Evolutionary conservation across 2,797 vertebrate genomes (phyloP).

Genomic region (Ctenopoma kingsleyae): DNA sequence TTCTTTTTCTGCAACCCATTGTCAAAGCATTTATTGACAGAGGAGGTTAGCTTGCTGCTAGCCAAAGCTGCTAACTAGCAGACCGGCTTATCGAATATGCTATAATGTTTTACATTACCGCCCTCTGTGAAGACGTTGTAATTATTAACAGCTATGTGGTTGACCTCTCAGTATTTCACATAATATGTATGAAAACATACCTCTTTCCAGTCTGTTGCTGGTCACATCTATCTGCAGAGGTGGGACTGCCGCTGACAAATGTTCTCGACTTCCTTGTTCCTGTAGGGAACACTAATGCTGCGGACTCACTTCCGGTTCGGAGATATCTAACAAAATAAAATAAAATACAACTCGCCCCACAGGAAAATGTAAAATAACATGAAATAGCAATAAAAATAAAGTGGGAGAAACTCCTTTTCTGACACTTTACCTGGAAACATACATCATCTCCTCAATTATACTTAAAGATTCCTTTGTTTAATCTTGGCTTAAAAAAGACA

Average conservation of each 20-base stretch:
- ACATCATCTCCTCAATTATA: too few species aligned
- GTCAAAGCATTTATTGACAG: constrained; percentile 30
- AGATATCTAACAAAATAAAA: too few species aligned
- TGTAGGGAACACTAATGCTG: constrained; percentile 16
- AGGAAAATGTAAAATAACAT: not conserved
- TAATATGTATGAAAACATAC: constrained; percentile 25
- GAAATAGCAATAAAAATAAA: not conserved
- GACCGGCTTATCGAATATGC: not conserved
- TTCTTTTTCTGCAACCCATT: not conserved
- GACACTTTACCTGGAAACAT: too few species aligned
- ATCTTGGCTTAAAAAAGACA: too few species aligned
- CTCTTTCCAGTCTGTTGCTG: constrained; percentile 16
- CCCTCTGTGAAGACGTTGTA: accelerated
- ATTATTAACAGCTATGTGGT: accelerated
- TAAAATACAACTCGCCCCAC: too few species aligned
- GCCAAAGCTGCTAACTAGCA: constrained; percentile 13
- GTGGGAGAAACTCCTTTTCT: too few species aligned
- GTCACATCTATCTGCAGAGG: constrained; percentile 48
- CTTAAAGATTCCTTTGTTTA: too few species aligned
- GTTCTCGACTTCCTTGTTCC: constrained; percentile 63
- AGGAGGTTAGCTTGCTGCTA: constrained; percentile 39
- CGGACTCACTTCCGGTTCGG: constrained; percentile 67
- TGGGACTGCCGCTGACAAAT: constrained; percentile 11
- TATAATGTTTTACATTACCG: not conserved
- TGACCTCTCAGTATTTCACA: not conserved